Evolutionary conservation across 1,140 invertebrate genomes (phyloP), one percentile per base, ranked within the genome.

Genomic region (Steinernema feltiae): DNA sequence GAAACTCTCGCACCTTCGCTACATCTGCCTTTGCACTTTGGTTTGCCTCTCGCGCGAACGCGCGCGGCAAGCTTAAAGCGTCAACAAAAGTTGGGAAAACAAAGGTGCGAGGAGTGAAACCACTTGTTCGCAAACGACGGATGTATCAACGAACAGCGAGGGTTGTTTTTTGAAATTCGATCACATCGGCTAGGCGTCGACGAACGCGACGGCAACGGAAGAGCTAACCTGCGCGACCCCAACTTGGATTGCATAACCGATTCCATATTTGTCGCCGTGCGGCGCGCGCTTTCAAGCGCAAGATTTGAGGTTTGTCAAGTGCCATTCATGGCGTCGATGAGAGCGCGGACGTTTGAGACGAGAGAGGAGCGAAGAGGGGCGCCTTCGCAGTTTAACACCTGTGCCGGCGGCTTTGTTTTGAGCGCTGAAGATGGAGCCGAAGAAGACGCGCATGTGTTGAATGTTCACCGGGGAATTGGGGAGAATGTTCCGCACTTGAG

Each of bases 171-270:
- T n/a, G n/a, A n/a, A n/a, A n/a, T n/a, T n/a, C n/a, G n/a, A n/a
- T n/a, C n/a, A n/a, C n/a, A n/a, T n/a, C n/a, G n/a, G n/a, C n/a
- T n/a, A n/a, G n/a, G n/a, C n/a, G n/a, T n/a, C n/a, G n/a, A n/a
- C n/a, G n/a, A n/a, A n/a, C n/a, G n/a, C n/a, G n/a, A n/a, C n/a
- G n/a, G n/a, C n/a, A n/a, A 12, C 12, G 53, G 53, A 63, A 63
- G 53, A 63, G 53, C 53, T 12, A 63, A 63, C 53, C 53, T 27
- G 53, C 12, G 53, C 53, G 53, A 63, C 53, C 53, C 53, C 53
- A 63, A 63, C 53, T 63, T 63, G 53, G 53, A 63, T 63, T 63
- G 53, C 53, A 63, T 63, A 63, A 63, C 53, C 53, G 53, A 17
- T 63, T 63, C 53, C 53, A 63, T 63, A 63, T 63, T 63, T 63